phyloP scores from a whole-genome alignment of 2,113 vertebrate genomes.

The Esox niger region DNA sequence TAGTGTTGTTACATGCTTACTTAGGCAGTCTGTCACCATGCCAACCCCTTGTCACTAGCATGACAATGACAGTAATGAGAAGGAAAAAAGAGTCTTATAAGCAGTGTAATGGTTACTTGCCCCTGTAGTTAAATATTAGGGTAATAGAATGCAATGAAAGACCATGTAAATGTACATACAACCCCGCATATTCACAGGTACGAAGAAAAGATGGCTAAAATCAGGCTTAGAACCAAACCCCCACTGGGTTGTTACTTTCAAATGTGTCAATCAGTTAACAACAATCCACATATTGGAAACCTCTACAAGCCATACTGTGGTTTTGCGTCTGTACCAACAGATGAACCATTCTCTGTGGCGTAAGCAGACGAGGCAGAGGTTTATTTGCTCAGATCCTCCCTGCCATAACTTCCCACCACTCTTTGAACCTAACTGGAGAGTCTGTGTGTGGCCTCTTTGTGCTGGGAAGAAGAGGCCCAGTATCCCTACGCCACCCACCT shows the following conservation, averaged over 20 bases:
- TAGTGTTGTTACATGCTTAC: background rate
- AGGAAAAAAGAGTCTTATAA: too few relatives aligned
- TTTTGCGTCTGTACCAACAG: background rate
- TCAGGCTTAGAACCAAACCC: background rate
- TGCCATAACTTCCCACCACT: conserved; percentile 80
- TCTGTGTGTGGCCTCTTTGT: conserved; percentile 81
- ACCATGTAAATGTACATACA: background rate
- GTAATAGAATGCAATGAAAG: background rate
- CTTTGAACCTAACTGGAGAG: conserved; percentile 74
- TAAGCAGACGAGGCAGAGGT: conserved; percentile 75
- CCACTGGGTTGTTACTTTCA: background rate
- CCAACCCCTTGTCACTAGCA: background rate
- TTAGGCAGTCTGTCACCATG: too few relatives aligned
- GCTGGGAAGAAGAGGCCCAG: conserved; percentile 66
- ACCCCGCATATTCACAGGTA: background rate
- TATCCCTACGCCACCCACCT: conserved; percentile 62
- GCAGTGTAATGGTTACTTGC: background rate
- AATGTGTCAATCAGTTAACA: background rate
- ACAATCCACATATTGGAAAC: background rate
- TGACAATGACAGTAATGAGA: background rate
- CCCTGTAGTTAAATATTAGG: background rate
- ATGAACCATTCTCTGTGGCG: conserved; percentile 60
- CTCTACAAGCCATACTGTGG: background rate
- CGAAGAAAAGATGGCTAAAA: background rate
- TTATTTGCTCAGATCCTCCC: conserved; percentile 75